Evolutionary conservation across 2,797 vertebrate species (phyloP), one percentile per base, ranked within the genome.

Genomic region (Alca torda): DNA sequence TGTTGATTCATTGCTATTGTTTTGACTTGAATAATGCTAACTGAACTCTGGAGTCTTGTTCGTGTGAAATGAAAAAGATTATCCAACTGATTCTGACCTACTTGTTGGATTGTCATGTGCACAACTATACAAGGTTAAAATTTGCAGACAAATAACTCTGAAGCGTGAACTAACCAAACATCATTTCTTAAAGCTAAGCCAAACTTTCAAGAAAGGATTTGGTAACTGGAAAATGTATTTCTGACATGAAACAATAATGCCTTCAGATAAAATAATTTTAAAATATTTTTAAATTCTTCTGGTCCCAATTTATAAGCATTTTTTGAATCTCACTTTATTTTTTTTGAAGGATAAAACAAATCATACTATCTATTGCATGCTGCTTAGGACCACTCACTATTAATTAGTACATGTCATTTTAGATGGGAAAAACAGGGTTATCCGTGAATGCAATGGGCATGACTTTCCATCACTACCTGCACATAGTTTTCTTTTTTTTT

Each of bases 391-490:
- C 10, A 48, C 11, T 41, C 24, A 41, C 4, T 41, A 7, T n/a
- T 35, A 11, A 43, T 12, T 11, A 77, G 3, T n/a, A 18, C 35
- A 6, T 46, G 26, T 43, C 10, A 46, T 54, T 89, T 70, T 56
- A 64, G 13, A 16, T 10, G 3, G 68, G 16, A 60, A 82, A 93
- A 89, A 46, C 18, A 30, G 11, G 3, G 13, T n/a, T 65, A 35
- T n/a, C 8, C 37, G 4, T 31, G 6, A 10, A 53, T 35, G 11
- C 1, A 60, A 11, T 56, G 5, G 4, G 4, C 4, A 35, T 13
- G 4, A 45, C 4, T 82, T 68, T 41, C n/a, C 13, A 26, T 51
- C 1, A 0, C 4, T 59, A 51, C 12, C 2, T 10, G 2, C 3
- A 35, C 24, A 11, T 16, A 17, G 24, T 2, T 59, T 3, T 18